Percentiles rank a stretch among this genome's conserved stretches.
Evolutionary conservation across 2,888 invertebrate genomes (phyloP).

Genomic region (Pegoplata infirma): DNA sequence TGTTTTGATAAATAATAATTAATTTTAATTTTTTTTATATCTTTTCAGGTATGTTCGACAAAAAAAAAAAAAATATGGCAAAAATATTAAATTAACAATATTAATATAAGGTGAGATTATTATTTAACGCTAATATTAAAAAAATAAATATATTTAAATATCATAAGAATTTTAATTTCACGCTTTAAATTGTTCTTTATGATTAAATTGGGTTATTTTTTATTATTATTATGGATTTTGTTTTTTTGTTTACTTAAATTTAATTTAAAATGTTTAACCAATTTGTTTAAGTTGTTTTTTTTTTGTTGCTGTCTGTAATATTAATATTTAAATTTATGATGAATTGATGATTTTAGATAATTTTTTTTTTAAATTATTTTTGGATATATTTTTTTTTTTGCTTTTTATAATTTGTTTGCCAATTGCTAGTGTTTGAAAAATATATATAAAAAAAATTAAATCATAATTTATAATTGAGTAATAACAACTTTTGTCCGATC

Average conservation of each 20-base stretch:
- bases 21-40: constrained; percentile 6
- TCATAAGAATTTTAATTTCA: constrained; percentile 54
- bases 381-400: neutral
- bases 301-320: neutral
- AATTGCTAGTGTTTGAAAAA: neutral
- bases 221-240: neutral
- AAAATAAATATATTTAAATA: constrained; percentile 34
- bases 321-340: constrained; percentile 19
- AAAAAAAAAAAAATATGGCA: neutral
- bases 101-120: neutral
- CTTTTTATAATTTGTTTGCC: no score
- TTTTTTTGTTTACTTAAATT: constrained; percentile 2
- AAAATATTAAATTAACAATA: neutral
- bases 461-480: constrained; percentile 44
- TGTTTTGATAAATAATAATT: constrained; percentile 3
- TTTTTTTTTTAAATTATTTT: neutral
- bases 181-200: constrained; percentile 34
- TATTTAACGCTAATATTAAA: neutral
- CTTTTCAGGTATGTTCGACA: constrained; percentile 53
- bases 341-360: constrained; percentile 28
- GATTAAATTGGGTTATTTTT: neutral
- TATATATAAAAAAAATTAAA: constrained; percentile 27
- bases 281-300: constrained; percentile 15
- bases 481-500: constrained; percentile 19
- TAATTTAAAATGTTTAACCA: constrained; percentile 9